A percentile compares a stretch with the other conserved stretches of the same genome.
Conservation (phyloP, 1,140 invertebrate genomes). For the Scaptomyza pallida region DNA sequence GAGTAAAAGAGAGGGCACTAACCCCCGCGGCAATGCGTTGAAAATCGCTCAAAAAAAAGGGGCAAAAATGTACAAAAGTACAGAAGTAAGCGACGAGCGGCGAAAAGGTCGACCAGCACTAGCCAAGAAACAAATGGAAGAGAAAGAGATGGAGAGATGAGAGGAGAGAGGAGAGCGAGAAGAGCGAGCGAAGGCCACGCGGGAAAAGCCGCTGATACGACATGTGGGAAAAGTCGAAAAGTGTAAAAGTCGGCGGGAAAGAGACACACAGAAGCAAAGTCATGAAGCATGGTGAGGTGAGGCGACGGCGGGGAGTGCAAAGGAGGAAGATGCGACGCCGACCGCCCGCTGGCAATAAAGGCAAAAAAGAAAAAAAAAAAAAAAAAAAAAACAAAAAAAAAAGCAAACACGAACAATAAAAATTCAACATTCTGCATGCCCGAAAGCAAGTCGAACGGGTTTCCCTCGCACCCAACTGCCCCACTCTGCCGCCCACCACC, state of each 20-base stretch:
- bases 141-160: not conserved
- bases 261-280: not conserved
- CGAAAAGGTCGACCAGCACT: constrained; percentile 14
- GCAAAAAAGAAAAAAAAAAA: not conserved
- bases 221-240: constrained; percentile 78
- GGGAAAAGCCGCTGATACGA: constrained; percentile 75
- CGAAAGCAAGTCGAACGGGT: constrained; percentile 47
- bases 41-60: constrained; percentile 64
- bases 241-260: constrained; percentile 53
- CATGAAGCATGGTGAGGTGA: not conserved
- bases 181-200: constrained; percentile 56
- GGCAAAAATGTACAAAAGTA: constrained; percentile 41
- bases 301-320: not conserved
- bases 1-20: constrained; percentile 26
- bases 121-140: not conserved
- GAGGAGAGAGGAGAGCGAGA: constrained; percentile 4
- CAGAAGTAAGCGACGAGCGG: constrained; percentile 22
- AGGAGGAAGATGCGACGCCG: constrained; percentile 54
- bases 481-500: not conserved
- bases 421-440: constrained; percentile 73
- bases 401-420: constrained; percentile 75
- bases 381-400: constrained; percentile 4
- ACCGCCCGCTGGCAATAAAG: constrained; percentile 76
- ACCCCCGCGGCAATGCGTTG: constrained; percentile 70
- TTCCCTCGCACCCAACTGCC: not conserved